phyloP scores from a whole-genome alignment of 2,113 vertebrate genomes.

The Cavia aperea region DNA sequence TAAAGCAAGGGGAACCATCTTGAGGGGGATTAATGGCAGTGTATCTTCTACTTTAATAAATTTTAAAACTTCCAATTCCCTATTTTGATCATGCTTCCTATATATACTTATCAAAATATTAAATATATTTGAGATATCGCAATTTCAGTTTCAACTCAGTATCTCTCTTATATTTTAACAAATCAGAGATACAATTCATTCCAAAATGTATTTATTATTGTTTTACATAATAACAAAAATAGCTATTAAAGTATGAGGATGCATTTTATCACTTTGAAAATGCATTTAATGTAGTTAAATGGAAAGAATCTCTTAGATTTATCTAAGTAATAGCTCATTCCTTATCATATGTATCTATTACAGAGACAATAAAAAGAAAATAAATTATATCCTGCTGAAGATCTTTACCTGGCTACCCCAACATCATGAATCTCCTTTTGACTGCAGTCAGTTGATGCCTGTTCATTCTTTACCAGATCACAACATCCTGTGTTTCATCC shows the following conservation, averaged over 20 bases:
- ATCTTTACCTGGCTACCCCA: not conserved
- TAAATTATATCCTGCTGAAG: not conserved
- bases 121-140: not conserved
- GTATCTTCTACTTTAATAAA: not conserved
- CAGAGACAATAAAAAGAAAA: conserved; percentile 20
- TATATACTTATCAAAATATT: not conserved
- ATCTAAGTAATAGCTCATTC: not conserved
- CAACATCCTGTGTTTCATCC: not conserved
- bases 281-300: not conserved
- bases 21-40: not conserved
- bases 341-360: not conserved
- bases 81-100: not conserved
- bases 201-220: not conserved
- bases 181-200: not conserved
- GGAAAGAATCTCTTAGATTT: not conserved
- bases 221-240: not conserved
- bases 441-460: not conserved
- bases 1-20: not conserved
- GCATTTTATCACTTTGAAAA: not conserved
- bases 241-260: not conserved
- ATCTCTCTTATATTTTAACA: not conserved
- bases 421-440: not conserved
- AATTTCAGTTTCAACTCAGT: not conserved
- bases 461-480: not conserved
- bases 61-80: not conserved